Evolutionary conservation across 2,888 invertebrate species (phyloP), one percentile per base, ranked within the genome.

Genomic region (Lymantria monacha): DNA sequence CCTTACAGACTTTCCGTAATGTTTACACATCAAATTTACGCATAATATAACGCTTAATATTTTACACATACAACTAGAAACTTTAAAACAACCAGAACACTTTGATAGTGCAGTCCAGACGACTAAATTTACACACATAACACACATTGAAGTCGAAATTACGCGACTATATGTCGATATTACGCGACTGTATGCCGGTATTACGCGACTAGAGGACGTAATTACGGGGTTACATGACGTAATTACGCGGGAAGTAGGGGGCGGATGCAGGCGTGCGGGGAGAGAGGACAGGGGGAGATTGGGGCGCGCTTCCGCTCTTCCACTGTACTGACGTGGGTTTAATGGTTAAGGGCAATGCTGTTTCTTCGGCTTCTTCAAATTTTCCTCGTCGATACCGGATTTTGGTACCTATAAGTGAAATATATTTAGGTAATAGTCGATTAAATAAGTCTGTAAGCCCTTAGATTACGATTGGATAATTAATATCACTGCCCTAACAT

Each of bases 351-450:
- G 94, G 91, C 93, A 93, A 81, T 94, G 94, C 81, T 93, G 94
- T 87, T 94, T 95, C 86, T 95, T 95, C 72, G 94, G 94, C 84
- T 95, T 95, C 91, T 95, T 95, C 83, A 95, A 94, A 76, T 96
- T 95, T 78, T 97, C 97, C 79, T 97, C 96, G 70, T 96, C 96
- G 56, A 94, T 93, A 13, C 90, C 90, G 15, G 88, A 79, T 63
- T 87, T 88, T 41, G 90, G 82, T 36, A 91, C 84, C 89, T 89
- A 65, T 0, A 46, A 36, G 30, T 38, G 30, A 47, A 42, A 38
- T n/a, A 31, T 31, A 44, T 9, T 31, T 22, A 22, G 22, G 22
- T 5, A 22, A 22, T n/a, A 22, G 22, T 22, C 22, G 22, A 22
- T 22, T n/a, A 22, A 22, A 22, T 22, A 22, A 22, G 22, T 22